phyloP scores from a whole-genome alignment of 1,140 invertebrate species.

The Heliconius eleuchia region DNA sequence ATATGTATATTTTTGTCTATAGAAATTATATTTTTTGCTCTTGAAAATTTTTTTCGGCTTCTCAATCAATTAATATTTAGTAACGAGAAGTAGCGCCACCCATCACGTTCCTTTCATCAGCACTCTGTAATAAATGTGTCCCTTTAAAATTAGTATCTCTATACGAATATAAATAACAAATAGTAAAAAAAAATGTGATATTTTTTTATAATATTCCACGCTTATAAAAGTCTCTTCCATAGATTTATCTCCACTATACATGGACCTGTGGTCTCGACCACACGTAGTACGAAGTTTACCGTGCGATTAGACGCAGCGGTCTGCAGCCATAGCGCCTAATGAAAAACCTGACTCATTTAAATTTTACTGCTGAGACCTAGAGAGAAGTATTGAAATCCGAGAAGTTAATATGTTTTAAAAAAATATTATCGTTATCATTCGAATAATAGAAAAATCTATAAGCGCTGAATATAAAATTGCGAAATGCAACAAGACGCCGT shows the following conservation, averaged over 20 bases:
- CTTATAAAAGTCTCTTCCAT: conserved; percentile 18
- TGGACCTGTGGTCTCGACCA: conserved; percentile 30
- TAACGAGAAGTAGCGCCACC: not conserved
- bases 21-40: too few relatives aligned
- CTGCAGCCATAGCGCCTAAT: conserved; percentile 29
- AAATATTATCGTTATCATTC: not conserved
- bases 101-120: not conserved
- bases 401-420: not conserved
- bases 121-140: not conserved
- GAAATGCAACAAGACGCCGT: not conserved
- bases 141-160: not conserved
- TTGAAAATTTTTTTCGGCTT: not conserved
- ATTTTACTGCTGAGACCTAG: conserved; percentile 20
- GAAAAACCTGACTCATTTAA: conserved; percentile 40
- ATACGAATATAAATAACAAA: not conserved
- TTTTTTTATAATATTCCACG: not conserved
- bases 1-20: too few relatives aligned
- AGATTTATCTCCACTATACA: not conserved
- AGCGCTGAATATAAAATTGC: not conserved
- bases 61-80: not conserved
- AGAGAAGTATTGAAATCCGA: conserved; percentile 6
- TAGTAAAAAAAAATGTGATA: not conserved
- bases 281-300: conserved; percentile 36
- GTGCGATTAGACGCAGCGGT: conserved; percentile 41
- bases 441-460: not conserved